Evolutionary conservation across 92 coral and sea anemone genomes (phyloP), one percentile per base, ranked within the genome.

Genomic region (Diadumene lineata): DNA sequence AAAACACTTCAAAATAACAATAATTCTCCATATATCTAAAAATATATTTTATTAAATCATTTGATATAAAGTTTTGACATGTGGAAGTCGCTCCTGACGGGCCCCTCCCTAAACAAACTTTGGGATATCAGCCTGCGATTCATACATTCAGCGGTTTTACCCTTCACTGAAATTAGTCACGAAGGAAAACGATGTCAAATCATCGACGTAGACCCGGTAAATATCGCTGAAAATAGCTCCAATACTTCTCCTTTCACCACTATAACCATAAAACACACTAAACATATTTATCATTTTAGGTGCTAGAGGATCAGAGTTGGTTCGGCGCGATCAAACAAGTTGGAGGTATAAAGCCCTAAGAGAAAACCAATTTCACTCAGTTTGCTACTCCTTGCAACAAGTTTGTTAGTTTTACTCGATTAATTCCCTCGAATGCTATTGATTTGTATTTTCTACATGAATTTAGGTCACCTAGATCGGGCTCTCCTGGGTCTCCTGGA

Each of bases 401-500:
- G 24, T 31, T 69, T 69, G 29, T n/a, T 34, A 43, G 63, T 22
- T 50, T n/a, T 43, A 65, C 22, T 3, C 18, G 43, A n/a, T 32
- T 22, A 10, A 2, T 11, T 4, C 32, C 15, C 25, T 3, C 16
- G 38, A 21, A 27, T 23, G 58, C 3, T 31, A 9, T 9, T 83
- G 38, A 32, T 69, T 15, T 43, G 57, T 7, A 50, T 28, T 32
- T 1, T 25, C 13, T 53, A 7, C 27, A 7, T 63, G 26, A 7
- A 68, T 29, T 57, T 58, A 82, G 85, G 25, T 76, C 84, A 24
- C 72, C 86, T 25, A 70, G 90, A 53, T 77, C 90, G 17, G 80
- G 76, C 24, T 86, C 87, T 38, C 87, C 90, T 3, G 80, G 80
- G 16, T 66, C 87, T 4, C 73, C 86, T n/a, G 80, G 64, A 15